Base-by-base conservation (phyloP, 1,140 invertebrate genomes). In the Saccostrea cuccullata region DNA sequence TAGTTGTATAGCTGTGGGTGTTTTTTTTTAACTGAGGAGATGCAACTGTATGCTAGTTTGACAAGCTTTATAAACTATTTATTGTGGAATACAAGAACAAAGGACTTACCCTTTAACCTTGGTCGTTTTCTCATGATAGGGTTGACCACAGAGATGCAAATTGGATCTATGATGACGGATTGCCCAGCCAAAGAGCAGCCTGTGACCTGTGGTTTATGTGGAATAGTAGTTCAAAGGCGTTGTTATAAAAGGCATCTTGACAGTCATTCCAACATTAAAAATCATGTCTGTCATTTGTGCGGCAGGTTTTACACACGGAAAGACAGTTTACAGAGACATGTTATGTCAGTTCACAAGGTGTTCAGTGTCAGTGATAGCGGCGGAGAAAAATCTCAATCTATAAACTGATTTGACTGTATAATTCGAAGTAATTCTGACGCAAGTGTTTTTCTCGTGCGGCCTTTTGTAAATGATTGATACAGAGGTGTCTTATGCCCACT, bases 211-310 rank as follows among this genome's bases (percentile, higher is more conserved):
- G 15, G 23, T 73, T 13, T 73, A 13, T 73, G 70, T 13, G 70
- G 70, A 26, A 26, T 23, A 30, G 70, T 73, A 23, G 70, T 73
- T 26, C 70, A 73, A 73, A 73, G 70, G 15, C 70, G 70, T 12
- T 73, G 70, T 73, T 73, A 73, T 36, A 73, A 73, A 73, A 73
- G 70, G 30, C 70, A 73, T 73, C 70, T 73, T n/a, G 70, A 73
- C 13, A 73, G 23, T 30, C 70, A 73, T 23, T 30, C 70, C 70
- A 73, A 13, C 30, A 30, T 73, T 13, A 73, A 73, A 73, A 9
- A 23, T 30, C 70, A 73, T 30, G 70, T 73, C 26, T 73, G 70
- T 73, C 70, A 26, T 36, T 8, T 73, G 13, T 73, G 70, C 36
- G 70, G 70, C 23, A 73, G 36, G 26, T 73, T 73, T 30, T 73